Conservation (phyloP, 1,140 invertebrate genomes). For the Euura lappo region DNA sequence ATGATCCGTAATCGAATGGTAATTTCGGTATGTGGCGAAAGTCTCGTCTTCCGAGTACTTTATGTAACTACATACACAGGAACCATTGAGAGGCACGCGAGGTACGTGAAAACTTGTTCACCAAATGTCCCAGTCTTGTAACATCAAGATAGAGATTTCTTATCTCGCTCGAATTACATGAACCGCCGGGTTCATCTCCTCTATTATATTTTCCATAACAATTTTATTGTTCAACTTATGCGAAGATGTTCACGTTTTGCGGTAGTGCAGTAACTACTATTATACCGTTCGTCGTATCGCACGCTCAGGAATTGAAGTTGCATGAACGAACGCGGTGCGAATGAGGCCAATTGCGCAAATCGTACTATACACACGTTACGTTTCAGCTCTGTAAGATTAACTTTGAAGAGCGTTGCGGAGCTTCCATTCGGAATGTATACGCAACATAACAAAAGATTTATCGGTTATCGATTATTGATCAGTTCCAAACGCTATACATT, state of each 20-base stretch:
- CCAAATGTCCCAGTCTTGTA: background rate
- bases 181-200: no score
- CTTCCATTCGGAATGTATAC: no score
- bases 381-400: no score
- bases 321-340: constrained; percentile 21
- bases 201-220: background rate
- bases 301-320: background rate
- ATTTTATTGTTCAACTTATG: background rate
- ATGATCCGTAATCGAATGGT: no score
- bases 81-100: no score
- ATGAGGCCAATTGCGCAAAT: constrained; percentile 36
- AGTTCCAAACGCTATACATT: no score
- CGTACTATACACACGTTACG: no score
- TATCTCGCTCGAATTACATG: background rate
- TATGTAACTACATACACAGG: background rate
- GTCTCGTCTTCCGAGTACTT: background rate
- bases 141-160: background rate
- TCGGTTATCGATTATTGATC: no score
- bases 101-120: background rate
- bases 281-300: background rate
- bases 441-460: no score
- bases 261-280: background rate
- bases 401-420: no score
- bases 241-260: background rate
- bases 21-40: background rate